These are phyloP conservation scores for Drosophila simulans DNA, from an alignment of 1,140 invertebrate genomes.

Conservation along the genomic window DNA sequence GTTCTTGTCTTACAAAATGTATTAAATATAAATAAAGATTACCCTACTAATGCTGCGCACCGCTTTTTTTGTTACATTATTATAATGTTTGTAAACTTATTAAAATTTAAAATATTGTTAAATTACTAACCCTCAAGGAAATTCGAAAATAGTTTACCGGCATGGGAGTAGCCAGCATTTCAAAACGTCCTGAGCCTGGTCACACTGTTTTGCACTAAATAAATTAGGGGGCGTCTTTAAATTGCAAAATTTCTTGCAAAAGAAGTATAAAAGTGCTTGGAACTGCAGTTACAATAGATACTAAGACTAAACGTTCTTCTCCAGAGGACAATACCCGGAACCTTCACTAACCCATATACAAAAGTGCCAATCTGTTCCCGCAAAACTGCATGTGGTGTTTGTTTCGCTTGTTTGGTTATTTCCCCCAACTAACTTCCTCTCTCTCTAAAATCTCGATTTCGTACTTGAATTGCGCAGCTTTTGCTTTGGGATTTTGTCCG, in stretches of 20 bases:
- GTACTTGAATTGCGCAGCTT: conserved; percentile 12
- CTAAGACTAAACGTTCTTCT: not conserved
- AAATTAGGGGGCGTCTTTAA: not conserved
- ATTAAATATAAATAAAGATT: too few species aligned
- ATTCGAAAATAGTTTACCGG: too few species aligned
- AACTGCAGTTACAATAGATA: not conserved
- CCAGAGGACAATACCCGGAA: not conserved
- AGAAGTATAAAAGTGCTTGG: not conserved
- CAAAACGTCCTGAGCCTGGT: not conserved
- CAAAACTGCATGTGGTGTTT: conserved; percentile 13
- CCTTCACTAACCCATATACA: not conserved
- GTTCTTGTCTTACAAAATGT: too few species aligned
- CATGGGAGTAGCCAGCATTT: too few species aligned
- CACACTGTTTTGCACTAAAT: not conserved
- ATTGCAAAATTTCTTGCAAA: not conserved
- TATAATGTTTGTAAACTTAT: too few species aligned
- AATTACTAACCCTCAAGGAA: too few species aligned
- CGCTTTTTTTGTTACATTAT: too few species aligned
- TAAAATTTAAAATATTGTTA: too few species aligned
- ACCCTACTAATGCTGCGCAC: too few species aligned
- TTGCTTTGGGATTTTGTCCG: conserved; percentile 26
- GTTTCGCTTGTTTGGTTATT: conserved; percentile 1
- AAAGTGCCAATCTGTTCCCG: not conserved
- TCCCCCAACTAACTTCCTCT: not conserved
- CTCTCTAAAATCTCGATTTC: not conserved